Evolutionary conservation across 2,888 invertebrate genomes (phyloP).

Genomic region (Lithosia quadra): DNA sequence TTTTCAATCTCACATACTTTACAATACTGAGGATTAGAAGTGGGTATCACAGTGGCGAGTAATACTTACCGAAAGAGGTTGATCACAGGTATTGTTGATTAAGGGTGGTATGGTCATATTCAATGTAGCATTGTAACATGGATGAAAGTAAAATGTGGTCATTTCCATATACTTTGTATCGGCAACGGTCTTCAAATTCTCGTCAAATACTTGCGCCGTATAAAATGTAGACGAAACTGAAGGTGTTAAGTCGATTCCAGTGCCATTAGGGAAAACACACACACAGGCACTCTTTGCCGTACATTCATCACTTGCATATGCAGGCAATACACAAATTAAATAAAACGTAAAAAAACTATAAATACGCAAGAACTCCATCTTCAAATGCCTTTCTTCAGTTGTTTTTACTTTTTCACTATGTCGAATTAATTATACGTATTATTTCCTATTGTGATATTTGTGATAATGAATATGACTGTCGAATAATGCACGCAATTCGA

Average conservation of each 20-base stretch:
- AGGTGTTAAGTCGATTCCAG: conserved; percentile 79
- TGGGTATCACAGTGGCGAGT: not conserved
- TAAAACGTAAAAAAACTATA: conserved; percentile 49
- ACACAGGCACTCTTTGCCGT: conserved; percentile 71
- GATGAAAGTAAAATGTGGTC: conserved; percentile 76
- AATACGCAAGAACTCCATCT: conserved; percentile 55
- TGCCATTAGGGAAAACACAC: conserved; percentile 81
- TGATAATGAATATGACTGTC: conserved; percentile 1
- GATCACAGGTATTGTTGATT: conserved; percentile 58
- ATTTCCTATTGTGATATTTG: too few species aligned
- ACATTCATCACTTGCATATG: conserved; percentile 65
- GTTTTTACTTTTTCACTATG: conserved; percentile 1
- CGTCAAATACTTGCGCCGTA: conserved; percentile 55
- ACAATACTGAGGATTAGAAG: not conserved
- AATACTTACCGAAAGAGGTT: conserved; percentile 68
- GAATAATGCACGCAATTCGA: not conserved
- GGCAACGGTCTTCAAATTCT: conserved; percentile 6
- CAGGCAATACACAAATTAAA: conserved; percentile 49
- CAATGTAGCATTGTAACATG: conserved; percentile 70
- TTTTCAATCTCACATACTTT: not conserved
- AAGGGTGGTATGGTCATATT: conserved; percentile 47
- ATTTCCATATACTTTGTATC: conserved; percentile 51
- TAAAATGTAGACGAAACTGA: conserved; percentile 66
- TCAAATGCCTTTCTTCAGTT: conserved; percentile 19
- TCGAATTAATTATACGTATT: not conserved